Conservation (phyloP, 2,797 vertebrate genomes). For the Pantherophis alleghaniensis region DNA sequence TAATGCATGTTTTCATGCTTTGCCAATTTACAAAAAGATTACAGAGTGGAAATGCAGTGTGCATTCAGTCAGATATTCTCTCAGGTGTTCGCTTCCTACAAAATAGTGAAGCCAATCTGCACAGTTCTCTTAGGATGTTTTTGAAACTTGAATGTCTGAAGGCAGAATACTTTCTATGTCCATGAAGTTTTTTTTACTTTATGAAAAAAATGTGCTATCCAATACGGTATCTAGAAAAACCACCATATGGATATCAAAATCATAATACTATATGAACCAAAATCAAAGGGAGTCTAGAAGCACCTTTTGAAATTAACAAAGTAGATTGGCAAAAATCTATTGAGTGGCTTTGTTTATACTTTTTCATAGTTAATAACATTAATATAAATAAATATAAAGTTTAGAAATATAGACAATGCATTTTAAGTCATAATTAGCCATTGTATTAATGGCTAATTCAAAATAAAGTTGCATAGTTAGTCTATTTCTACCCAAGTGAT, state of each 20-base stretch:
- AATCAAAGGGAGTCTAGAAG: background rate
- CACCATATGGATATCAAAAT: background rate
- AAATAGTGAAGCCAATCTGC: constrained; percentile 7
- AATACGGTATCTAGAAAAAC: background rate
- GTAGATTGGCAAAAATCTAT: background rate
- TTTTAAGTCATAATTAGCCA: background rate
- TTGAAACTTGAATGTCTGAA: background rate
- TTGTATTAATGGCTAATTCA: background rate
- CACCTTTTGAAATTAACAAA: background rate
- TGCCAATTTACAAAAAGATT: constrained; percentile 33
- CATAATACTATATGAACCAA: background rate
- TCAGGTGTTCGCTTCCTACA: constrained; percentile 4
- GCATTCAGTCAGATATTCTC: constrained; percentile 24
- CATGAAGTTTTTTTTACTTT: background rate
- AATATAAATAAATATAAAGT: background rate
- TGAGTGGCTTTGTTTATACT: background rate
- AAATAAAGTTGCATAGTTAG: background rate
- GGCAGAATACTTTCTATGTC: background rate
- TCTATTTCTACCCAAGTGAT: background rate
- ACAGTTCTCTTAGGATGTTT: background rate
- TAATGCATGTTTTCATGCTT: background rate
- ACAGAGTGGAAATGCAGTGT: constrained; percentile 25
- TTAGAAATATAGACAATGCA: background rate
- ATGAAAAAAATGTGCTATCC: background rate
- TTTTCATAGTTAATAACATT: background rate